Base-by-base conservation (phyloP, 2,888 invertebrate species). In the Aphrophora alni region DNA sequence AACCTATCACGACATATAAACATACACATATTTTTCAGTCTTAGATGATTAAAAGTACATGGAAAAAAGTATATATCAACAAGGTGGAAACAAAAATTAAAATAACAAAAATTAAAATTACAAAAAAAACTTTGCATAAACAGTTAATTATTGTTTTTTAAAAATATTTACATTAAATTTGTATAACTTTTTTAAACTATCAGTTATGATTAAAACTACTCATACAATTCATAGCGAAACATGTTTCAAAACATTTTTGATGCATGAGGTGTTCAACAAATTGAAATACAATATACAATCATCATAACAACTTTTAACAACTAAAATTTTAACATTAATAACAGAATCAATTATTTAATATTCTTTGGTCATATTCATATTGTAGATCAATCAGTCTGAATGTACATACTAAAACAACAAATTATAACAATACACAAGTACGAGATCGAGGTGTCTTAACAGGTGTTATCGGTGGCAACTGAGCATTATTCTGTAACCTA, bases 401-500 rank as follows among this genome's bases (percentile, higher is more conserved):
- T 59, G 4, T 59, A 21, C 1, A 21, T 5, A 5, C 5, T 59
- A 59, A 21, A 21, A 2, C 12, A 59, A 38, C 21, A 70, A 72
- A 26, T 38, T 79, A 79, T 38, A 79, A 79, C 59, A 79, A 51
- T 68, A 44, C 72, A 80, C 84, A 84, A 25, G 84, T 81, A 72
- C 80, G 75, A 12, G 84, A 84, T 77, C 83, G 83, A 21, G 83
- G 84, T 27, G 82, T 81, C 68, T 83, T 84, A 17, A 78, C 73
- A 21, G 81, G 78, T 26, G 78, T 51, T 27, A 84, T 76, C 24
- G 82, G 79, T 8, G 82, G 82, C 14, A 83, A 75, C 78, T 83
- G 83, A 68, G 84, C 82, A 38, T 80, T 80, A 24, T 82, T 82
- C 78, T 90, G 89, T 76, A 90, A 86, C 17, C 90, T 88, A 87